A percentile compares a stretch with the other conserved stretches of the same genome.
Conservation (phyloP, 1,140 invertebrate genomes). For the Zophobas morio region DNA sequence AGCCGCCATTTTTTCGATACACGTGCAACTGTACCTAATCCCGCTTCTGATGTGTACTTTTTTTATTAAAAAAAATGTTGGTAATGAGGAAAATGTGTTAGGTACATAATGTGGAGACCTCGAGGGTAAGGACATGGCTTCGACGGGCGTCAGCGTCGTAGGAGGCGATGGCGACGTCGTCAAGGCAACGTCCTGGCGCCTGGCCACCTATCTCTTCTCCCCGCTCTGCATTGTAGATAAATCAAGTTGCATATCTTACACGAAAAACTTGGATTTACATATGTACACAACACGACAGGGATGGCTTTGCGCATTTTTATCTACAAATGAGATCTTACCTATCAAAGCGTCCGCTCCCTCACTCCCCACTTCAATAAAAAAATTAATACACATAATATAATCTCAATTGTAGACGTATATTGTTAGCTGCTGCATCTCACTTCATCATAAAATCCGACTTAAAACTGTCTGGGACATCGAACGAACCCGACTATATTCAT, state of each 20-base stretch:
- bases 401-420: not conserved
- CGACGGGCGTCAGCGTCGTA: conserved; percentile 47
- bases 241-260: conserved; percentile 62
- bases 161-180: conserved; percentile 61
- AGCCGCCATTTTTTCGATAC: too few species aligned
- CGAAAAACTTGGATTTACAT: conserved; percentile 63
- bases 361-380: conserved; percentile 10
- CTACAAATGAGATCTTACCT: conserved; percentile 53
- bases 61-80: too few species aligned
- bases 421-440: conserved; percentile 13
- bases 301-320: conserved; percentile 55
- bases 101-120: conserved; percentile 45
- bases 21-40: too few species aligned
- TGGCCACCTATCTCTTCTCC: conserved; percentile 57
- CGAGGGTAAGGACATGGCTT: conserved; percentile 28
- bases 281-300: conserved; percentile 60
- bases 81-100: conserved; percentile 15
- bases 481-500: conserved; percentile 43
- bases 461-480: conserved; percentile 41
- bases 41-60: too few species aligned
- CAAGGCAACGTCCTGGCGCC: conserved; percentile 62
- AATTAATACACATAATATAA: too few species aligned
- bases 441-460: conserved; percentile 20
- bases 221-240: conserved; percentile 59
- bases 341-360: conserved; percentile 34